phyloP scores from a whole-genome alignment of 2,113 vertebrate genomes.

The Scomber scombrus region DNA sequence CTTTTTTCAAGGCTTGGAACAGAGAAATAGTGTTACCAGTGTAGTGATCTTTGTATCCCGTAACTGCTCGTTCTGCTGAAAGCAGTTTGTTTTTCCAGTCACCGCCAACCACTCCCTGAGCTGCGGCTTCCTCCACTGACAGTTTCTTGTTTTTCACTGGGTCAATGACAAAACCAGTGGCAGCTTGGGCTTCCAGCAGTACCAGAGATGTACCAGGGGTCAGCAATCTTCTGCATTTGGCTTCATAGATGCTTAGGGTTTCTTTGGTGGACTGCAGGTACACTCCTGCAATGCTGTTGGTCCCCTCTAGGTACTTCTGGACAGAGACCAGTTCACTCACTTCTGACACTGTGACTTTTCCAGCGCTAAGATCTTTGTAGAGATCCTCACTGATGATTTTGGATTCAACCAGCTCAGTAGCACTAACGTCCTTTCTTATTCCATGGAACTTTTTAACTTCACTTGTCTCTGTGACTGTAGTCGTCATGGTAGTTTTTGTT shows the following conservation, averaged over 20 bases:
- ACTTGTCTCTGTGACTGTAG: slow-evolving; percentile 67
- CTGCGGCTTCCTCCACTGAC: slow-evolving; percentile 85
- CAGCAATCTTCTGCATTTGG: slow-evolving; percentile 81
- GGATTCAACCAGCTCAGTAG: slow-evolving; percentile 77
- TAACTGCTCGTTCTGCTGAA: slow-evolving; percentile 66
- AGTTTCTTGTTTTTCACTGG: slow-evolving; percentile 84
- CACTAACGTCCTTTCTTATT: slow-evolving; percentile 83
- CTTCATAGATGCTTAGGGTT: slow-evolving; percentile 85
- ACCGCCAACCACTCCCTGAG: slow-evolving; percentile 64
- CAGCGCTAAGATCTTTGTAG: slow-evolving; percentile 77
- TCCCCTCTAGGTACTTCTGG: slow-evolving; percentile 82
- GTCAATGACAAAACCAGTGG: slow-evolving; percentile 89
- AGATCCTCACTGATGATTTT: slow-evolving; percentile 82
- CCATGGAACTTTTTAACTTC: slow-evolving; percentile 77
- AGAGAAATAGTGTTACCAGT: slow-evolving; percentile 60
- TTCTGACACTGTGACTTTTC: slow-evolving; percentile 76
- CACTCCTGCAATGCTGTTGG: slow-evolving; percentile 84
- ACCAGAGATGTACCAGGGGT: slow-evolving; percentile 87
- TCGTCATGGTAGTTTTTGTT: slow-evolving; percentile 84
- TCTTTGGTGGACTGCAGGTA: slow-evolving; percentile 82
- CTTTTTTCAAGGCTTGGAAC: slow-evolving; percentile 70
- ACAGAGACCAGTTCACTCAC: slow-evolving; percentile 81
- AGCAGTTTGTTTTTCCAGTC: slow-evolving; percentile 65
- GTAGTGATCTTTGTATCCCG: slow-evolving; percentile 66
- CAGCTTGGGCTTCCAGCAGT: slow-evolving; percentile 90